Base-by-base conservation (phyloP, 2,888 invertebrate genomes). In the Lithodes maja region DNA sequence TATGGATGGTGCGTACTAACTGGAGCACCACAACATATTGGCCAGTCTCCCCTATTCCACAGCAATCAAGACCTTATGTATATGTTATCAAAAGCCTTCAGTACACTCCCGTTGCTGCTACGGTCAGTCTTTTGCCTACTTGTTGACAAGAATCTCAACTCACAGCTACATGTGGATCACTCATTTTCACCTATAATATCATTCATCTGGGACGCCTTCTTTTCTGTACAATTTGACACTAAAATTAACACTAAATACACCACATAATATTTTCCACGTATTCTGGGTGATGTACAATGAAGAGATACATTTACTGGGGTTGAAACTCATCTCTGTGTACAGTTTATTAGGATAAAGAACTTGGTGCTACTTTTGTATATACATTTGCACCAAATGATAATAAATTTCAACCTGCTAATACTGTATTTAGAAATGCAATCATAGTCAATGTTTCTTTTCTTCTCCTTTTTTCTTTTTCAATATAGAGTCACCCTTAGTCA, bases 101-200 rank as follows among this genome's bases (percentile, higher is more conserved):
- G 69, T n/a, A 81, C 81, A 74, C 75, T 80, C 53, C 80, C 80
- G 79, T 53, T 86, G 87, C 78, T 85, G 81, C 82, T 89, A 80
- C 81, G 80, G 75, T 85, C 88, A 80, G 88, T 78, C 88, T 84
- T 74, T 74, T 55, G 33, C 88, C 89, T 89, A 89, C 89, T 89
- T 89, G 83, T 86, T 86, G 85, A 89, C 85, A 89, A 89, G 89
- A 89, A 89, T 89, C 89, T 89, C 89, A 89, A 89, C 86, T 78
- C 86, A 88, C 88, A 89, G 88, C 88, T 89, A 85, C 85, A 81
- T 52, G 69, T 80, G 78, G 71, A 89, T 89, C 88, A 89, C 33
- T 79, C 77, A 80, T 61, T 83, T 83, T 80, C 83, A 33, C 52
- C 49, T 80, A 75, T 80, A 88, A 84, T 85, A 81, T 85, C 81